Base-by-base conservation (phyloP, 2,888 invertebrate species). In the Boloria selene region DNA sequence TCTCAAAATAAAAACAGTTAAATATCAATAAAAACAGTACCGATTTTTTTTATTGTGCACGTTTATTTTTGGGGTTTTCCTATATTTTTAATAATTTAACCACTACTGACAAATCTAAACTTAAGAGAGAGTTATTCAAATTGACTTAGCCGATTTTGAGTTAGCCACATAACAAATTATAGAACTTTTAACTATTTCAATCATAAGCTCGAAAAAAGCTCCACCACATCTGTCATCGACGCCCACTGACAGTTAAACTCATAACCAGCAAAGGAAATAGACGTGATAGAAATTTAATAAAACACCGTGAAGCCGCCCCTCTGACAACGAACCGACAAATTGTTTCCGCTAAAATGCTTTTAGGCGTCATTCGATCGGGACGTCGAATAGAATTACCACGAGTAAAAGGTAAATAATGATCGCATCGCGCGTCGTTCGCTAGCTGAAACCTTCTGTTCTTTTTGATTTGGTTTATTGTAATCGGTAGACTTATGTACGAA, bases 301-400 rank as follows among this genome's bases (percentile, higher is more conserved):
- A 50, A 50, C 44, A 17, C 44, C 26, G 44, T 17, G 42, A 55
- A 50, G 31, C 50, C 42, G 22, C 65, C 54, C 38, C 50, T 31
- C 49, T 60, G 64, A 59, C 55, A 61, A 51, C 67, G 54, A 53
- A 51, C 50, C 61, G 61, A 70, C 67, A 70, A 68, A 68, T 70
- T 70, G 62, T 68, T 70, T 65, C 70, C 62, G 65, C 52, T 60
- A 47, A 31, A 70, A 70, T 55, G 67, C 70, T 68, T 68, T 70
- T 70, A 68, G 67, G 65, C 42, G 65, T 65, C 55, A 65, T 60
- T 56, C 70, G 64, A 70, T 70, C 56, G 45, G 56, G 22, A 31
- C 52, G 44, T 44, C 16, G 67, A 64, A 61, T 67, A 54, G 61
- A 55, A 52, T 67, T 59, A 67, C 64, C 58, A 61, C 42, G 59